phyloP scores from a whole-genome alignment of 2,797 vertebrate species.

The Oryzias sinensis region DNA sequence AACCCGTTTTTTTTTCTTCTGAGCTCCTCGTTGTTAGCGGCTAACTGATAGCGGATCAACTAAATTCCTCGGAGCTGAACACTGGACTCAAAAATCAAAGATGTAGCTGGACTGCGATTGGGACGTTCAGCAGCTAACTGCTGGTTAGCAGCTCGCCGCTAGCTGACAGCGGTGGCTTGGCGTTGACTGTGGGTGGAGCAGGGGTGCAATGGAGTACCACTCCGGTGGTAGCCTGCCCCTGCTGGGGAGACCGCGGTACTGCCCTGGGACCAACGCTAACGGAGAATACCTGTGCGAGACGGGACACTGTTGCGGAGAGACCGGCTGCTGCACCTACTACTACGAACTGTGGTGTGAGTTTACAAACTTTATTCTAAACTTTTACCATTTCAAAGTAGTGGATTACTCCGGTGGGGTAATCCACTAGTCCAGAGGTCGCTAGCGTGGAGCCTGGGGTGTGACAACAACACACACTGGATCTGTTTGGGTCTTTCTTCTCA shows the following conservation, averaged over 20 bases:
- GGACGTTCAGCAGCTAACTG: slow-evolving; percentile 30
- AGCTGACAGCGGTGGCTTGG: slow-evolving; percentile 49
- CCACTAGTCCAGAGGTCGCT: no score
- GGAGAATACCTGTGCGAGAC: slow-evolving; percentile 93
- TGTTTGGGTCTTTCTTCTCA: no score
- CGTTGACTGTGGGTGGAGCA: slow-evolving; percentile 46
- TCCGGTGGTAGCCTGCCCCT: slow-evolving; percentile 81
- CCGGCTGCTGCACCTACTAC: slow-evolving; percentile 96
- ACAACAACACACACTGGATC: no score
- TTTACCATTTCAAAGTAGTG: background rate
- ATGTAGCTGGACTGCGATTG: slow-evolving; percentile 44
- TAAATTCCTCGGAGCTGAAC: background rate
- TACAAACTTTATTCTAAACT: background rate
- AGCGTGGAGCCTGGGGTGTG: no score
- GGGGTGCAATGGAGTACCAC: slow-evolving; percentile 83
- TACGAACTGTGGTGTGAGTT: slow-evolving; percentile 95
- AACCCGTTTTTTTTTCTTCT: background rate
- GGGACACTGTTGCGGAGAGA: slow-evolving; percentile 95
- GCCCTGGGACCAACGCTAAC: slow-evolving; percentile 84
- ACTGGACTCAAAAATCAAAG: background rate
- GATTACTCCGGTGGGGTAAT: no score
- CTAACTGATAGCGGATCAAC: background rate
- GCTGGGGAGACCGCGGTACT: slow-evolving; percentile 84
- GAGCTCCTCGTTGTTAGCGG: background rate
- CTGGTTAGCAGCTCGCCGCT: slow-evolving; percentile 33